phyloP scores from a whole-genome alignment of 1,140 invertebrate species.

The Pogonus chalceus region DNA sequence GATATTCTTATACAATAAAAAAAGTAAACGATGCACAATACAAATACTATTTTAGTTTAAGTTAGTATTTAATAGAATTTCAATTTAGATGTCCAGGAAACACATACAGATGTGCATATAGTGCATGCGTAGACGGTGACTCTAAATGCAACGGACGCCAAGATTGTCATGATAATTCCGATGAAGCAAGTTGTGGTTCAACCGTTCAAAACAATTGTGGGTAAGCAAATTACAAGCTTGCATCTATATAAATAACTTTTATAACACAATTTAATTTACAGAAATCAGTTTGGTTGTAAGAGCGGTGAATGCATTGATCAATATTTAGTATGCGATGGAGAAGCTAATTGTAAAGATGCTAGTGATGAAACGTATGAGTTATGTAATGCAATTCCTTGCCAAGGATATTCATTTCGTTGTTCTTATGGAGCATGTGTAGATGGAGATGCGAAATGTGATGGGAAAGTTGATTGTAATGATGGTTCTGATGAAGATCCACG shows the following conservation, averaged over 20 bases:
- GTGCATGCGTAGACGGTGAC: slow-evolving; percentile 40
- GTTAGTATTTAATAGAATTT: too few relatives aligned
- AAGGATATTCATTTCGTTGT: slow-evolving; percentile 38
- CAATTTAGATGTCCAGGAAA: slow-evolving; percentile 20
- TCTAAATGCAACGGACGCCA: slow-evolving; percentile 43
- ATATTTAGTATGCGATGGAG: slow-evolving; percentile 39
- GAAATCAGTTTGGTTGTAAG: slow-evolving; percentile 39
- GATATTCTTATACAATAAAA: too few relatives aligned
- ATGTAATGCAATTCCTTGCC: slow-evolving; percentile 21
- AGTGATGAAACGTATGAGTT: slow-evolving; percentile 49
- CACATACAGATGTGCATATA: slow-evolving; percentile 42
- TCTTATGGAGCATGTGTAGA: slow-evolving; percentile 49
- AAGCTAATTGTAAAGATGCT: slow-evolving; percentile 44
- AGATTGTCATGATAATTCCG: slow-evolving; percentile 47
- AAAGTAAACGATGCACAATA: too few relatives aligned
- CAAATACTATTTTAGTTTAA: too few relatives aligned
- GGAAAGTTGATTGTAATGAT: slow-evolving; percentile 50
- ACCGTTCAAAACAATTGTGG: slow-evolving; percentile 8
- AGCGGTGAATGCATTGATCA: slow-evolving; percentile 46
- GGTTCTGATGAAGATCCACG: slow-evolving; percentile 52
- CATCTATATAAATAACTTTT: not conserved
- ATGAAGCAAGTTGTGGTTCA: slow-evolving; percentile 36
- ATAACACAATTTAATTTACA: slow-evolving; percentile 16
- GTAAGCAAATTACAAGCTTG: slow-evolving; percentile 2
- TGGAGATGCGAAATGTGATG: slow-evolving; percentile 44